Conservation (phyloP, 2,888 invertebrate genomes). For the Eupelmus urozonus region DNA sequence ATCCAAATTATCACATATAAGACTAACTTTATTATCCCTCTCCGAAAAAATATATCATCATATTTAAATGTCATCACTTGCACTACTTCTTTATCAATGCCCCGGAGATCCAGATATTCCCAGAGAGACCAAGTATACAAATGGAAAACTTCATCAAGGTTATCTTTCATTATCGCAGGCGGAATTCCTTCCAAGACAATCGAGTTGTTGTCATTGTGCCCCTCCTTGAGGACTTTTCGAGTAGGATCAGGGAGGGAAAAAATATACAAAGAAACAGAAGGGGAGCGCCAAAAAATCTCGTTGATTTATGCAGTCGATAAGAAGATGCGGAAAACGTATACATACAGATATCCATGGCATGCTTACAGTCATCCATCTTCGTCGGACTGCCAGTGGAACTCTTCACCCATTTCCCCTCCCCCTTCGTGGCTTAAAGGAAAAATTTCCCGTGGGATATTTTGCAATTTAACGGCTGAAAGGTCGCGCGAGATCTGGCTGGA, state of each 20-base stretch:
- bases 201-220: conserved; percentile 1
- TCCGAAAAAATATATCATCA: no score
- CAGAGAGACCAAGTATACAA: no score
- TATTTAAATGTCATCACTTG: no score
- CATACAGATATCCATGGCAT: neutral
- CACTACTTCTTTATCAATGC: no score
- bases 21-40: no score
- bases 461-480: conserved; percentile 68
- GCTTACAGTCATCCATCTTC: conserved; percentile 64
- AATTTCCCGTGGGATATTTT: conserved; percentile 71
- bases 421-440: conserved; percentile 66
- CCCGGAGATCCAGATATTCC: no score
- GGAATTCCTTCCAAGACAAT: conserved; percentile 28
- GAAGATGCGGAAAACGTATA: conserved; percentile 61
- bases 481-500: no score
- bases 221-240: no score
- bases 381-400: no score
- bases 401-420: no score
- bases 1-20: no score
- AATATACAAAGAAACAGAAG: conserved; percentile 34
- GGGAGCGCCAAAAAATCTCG: conserved; percentile 56
- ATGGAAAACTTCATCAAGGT: conserved; percentile 9
- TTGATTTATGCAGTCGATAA: conserved; percentile 65
- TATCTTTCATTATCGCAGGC: conserved; percentile 31
- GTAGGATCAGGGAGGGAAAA: no score